Conservation (phyloP, 2,888 invertebrate species). For the Cremastinae sp. region DNA sequence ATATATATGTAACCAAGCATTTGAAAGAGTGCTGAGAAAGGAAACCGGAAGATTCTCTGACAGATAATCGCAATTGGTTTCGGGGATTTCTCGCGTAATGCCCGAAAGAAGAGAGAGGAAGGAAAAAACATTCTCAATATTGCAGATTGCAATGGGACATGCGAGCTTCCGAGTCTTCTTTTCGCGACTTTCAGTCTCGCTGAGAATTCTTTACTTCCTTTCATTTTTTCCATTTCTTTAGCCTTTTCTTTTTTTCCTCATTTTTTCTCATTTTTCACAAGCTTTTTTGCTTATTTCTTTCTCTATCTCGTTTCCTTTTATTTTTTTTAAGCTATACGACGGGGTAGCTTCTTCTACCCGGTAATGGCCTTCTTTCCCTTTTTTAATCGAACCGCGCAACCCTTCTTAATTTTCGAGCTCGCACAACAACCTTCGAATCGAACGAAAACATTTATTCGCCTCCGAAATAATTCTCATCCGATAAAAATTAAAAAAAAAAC, state of each 20-base stretch:
- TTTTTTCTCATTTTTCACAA: constrained; percentile 26
- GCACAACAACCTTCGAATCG: constrained; percentile 66
- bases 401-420: constrained; percentile 58
- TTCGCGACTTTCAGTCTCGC: constrained; percentile 53
- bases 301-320: constrained; percentile 13
- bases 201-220: constrained; percentile 34
- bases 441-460: constrained; percentile 50
- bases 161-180: constrained; percentile 64
- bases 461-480: neutral
- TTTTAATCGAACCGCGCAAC: constrained; percentile 61
- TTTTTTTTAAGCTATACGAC: constrained; percentile 19
- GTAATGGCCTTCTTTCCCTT: constrained; percentile 53
- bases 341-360: constrained; percentile 24
- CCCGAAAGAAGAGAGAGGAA: constrained; percentile 42
- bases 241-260: constrained; percentile 11
- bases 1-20: constrained; percentile 12
- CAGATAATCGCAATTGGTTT: constrained; percentile 78
- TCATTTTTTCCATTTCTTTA: constrained; percentile 25
- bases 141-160: constrained; percentile 72
- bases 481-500: no score
- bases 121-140: constrained; percentile 72
- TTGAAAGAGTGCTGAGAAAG: constrained; percentile 27
- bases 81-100: constrained; percentile 57
- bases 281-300: neutral
- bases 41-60: constrained; percentile 50